A percentile compares a stretch with the other conserved stretches of the same genome.
phyloP scores from a whole-genome alignment of 2,888 invertebrate species.

The Xanthorhoe spadicearia region DNA sequence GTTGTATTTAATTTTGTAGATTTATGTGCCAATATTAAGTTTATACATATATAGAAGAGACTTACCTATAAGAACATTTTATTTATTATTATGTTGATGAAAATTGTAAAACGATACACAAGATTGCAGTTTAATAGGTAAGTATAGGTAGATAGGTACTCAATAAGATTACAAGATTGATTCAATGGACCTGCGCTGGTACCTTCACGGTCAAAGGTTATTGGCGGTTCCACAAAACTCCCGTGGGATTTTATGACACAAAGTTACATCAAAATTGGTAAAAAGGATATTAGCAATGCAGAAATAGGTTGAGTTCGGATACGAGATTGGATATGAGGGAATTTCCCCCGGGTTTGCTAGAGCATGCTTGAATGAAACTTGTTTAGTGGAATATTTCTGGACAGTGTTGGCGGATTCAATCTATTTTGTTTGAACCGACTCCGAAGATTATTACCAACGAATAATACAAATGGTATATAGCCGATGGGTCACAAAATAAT shows the following conservation, averaged over 20 bases:
- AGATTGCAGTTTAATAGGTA: too few relatives aligned
- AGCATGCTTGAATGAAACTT: slow-evolving; percentile 30
- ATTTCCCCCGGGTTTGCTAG: slow-evolving; percentile 56
- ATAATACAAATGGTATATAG: too few relatives aligned
- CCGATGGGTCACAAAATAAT: too few relatives aligned
- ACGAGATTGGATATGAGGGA: slow-evolving; percentile 53
- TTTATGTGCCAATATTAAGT: too few relatives aligned
- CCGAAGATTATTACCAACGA: too few relatives aligned
- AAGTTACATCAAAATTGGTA: slow-evolving; percentile 25
- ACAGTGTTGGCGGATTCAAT: background rate
- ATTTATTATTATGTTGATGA: too few relatives aligned
- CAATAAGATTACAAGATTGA: background rate
- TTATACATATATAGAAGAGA: too few relatives aligned
- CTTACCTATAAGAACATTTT: too few relatives aligned
- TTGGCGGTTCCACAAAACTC: slow-evolving; percentile 11
- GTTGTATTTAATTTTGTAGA: too few relatives aligned
- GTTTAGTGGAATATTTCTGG: slow-evolving; percentile 28
- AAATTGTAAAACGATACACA: too few relatives aligned
- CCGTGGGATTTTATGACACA: slow-evolving; percentile 7
- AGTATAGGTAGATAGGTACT: too few relatives aligned
- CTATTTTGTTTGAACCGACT: background rate
- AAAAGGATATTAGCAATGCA: slow-evolving; percentile 49
- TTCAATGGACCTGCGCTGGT: background rate
- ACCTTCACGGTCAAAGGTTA: background rate
- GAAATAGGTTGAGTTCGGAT: slow-evolving; percentile 53